phyloP scores from a whole-genome alignment of 2,888 invertebrate species.

The Onthophagus sagittarius region DNA sequence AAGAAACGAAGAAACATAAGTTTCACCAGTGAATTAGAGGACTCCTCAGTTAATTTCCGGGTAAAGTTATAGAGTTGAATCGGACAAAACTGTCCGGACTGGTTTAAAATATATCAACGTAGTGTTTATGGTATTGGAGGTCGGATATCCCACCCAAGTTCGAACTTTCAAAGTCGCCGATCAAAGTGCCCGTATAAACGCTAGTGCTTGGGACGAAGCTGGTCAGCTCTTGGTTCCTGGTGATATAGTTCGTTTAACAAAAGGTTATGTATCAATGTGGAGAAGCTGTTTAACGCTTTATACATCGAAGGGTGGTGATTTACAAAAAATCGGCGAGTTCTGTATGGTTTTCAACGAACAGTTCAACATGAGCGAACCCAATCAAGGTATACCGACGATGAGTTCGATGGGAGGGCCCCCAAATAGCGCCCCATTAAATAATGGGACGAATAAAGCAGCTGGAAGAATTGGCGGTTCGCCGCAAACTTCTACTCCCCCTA shows the following conservation, averaged over 20 bases:
- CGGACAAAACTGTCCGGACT: too few species aligned
- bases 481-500: slow-evolving; percentile 30
- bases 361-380: slow-evolving; percentile 93
- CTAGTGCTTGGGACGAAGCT: slow-evolving; percentile 95
- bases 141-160: slow-evolving; percentile 84
- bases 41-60: too few species aligned
- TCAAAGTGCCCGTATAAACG: slow-evolving; percentile 83
- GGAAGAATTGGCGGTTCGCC: slow-evolving; percentile 42
- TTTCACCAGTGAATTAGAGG: too few species aligned
- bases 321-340: slow-evolving; percentile 93
- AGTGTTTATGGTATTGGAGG: slow-evolving; percentile 90
- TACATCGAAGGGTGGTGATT: slow-evolving; percentile 89
- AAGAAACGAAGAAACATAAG: too few species aligned
- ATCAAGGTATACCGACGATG: slow-evolving; percentile 53
- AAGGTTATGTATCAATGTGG: slow-evolving; percentile 87
- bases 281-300: slow-evolving; percentile 88
- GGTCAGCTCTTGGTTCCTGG: slow-evolving; percentile 86
- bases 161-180: slow-evolving; percentile 93
- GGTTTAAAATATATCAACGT: slow-evolving; percentile 91
- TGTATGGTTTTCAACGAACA: slow-evolving; percentile 92
- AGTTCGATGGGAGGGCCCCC: slow-evolving; percentile 41
- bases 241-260: slow-evolving; percentile 84
- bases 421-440: slow-evolving; percentile 46
- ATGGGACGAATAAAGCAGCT: slow-evolving; percentile 49
- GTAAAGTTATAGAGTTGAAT: too few species aligned